These are phyloP conservation scores for Drosophila niveifrons DNA, from an alignment of 2,888 invertebrate species.

Conservation along the genomic window DNA sequence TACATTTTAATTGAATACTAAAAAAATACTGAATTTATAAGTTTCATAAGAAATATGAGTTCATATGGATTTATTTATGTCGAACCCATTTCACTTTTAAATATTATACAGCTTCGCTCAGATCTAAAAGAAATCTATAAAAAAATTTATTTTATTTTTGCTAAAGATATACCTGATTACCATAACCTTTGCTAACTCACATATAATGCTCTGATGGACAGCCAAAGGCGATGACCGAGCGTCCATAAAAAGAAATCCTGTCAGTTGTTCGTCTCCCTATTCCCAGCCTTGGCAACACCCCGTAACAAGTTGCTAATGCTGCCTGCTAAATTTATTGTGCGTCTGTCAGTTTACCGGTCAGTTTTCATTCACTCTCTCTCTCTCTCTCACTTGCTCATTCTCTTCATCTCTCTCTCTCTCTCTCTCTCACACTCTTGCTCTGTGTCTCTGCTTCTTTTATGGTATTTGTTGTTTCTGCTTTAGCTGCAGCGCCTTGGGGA, in stretches of 20 bases:
- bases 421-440: neutral
- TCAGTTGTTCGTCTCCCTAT: neutral
- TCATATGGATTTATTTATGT: neutral
- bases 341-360: constrained; percentile 49
- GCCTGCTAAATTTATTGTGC: constrained; percentile 61
- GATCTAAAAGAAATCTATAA: constrained; percentile 16
- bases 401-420: constrained; percentile 1
- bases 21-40: no score
- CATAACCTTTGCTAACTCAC: constrained; percentile 27
- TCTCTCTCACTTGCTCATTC: no score
- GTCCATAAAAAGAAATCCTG: constrained; percentile 10
- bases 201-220: constrained; percentile 30
- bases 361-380: constrained; percentile 14
- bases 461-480: constrained; percentile 46
- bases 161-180: constrained; percentile 10
- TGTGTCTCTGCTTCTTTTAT: neutral
- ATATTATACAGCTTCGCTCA: neutral
- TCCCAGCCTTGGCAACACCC: neutral
- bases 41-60: no score
- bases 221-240: constrained; percentile 28
- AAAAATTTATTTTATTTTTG: constrained; percentile 16
- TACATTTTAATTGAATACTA: no score
- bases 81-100: neutral
- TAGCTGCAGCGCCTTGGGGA: constrained; percentile 78
- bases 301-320: constrained; percentile 65